Evolutionary conservation across 2,888 invertebrate genomes (phyloP), one percentile per base, ranked within the genome.

Genomic region (Drosophila melanosoma): DNA sequence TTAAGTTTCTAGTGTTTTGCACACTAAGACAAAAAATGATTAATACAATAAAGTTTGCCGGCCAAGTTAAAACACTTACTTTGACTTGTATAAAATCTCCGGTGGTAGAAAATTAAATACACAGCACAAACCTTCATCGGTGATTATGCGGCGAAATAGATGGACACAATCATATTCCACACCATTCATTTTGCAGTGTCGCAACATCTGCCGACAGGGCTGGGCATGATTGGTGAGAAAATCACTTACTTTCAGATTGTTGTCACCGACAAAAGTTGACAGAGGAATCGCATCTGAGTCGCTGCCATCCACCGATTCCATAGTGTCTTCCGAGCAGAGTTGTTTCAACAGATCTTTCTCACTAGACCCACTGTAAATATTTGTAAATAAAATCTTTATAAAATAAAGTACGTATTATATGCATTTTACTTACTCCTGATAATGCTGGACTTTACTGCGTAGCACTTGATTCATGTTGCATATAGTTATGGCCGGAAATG

Each of bases 61-160:
- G 15, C 1, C 20, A 1, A 26, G 1, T n/a, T 2, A 6, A 10
- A 8, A 1, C 29, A 76, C 81, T 77, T 73, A 91, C 92, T 45
- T 32, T n/a, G 67, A 49, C 32, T 82, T 79, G 11, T 79, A 84
- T 33, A 91, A 54, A 58, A 84, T 82, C 11, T 82, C 68, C 0
- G 95, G 94, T 60, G 96, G 96, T 0, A 97, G 94, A 58, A 95
- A 94, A 90, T 97, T 97, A 89, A 97, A 97, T 3, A 96, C 95
- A 91, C 97, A 97, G 89, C 97, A 97, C 2, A 97, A 94, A 0
- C 97, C 97, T 91, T 97, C 97, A 84, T 97, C 97, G 0, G 97
- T 97, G 64, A 97, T 93, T 51, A 96, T 95, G 0, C 96, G 95
- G 84, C 95, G 96, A 92, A 97, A 97, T 69, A 96, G 89, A 51